Conservation (phyloP, 2,888 invertebrate species). For the Drosophila multiciliata region DNA sequence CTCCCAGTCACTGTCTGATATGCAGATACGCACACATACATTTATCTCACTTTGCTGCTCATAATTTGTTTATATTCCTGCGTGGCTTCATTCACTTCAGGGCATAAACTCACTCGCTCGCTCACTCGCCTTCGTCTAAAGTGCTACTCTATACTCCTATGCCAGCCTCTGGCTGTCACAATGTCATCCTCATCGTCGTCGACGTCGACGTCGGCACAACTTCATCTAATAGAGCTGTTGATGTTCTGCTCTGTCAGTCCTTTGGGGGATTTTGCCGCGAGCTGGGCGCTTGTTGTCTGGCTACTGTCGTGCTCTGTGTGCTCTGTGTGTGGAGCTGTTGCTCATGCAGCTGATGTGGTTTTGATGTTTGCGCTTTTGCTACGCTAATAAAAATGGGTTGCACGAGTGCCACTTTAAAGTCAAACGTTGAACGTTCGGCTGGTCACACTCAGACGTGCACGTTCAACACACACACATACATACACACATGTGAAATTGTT, state of each 20-base stretch:
- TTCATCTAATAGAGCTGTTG: slow-evolving; percentile 78
- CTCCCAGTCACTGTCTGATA: slow-evolving; percentile 8
- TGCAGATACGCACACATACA: slow-evolving; percentile 50
- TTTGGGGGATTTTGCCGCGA: slow-evolving; percentile 68
- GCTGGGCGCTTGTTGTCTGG: slow-evolving; percentile 37
- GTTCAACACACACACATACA: slow-evolving; percentile 27
- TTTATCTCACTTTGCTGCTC: slow-evolving; percentile 76
- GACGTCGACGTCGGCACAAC: slow-evolving; percentile 36
- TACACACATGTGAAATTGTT: slow-evolving; percentile 2
- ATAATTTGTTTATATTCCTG: slow-evolving; percentile 79
- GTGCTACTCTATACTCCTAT: slow-evolving; percentile 40
- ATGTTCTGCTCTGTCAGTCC: slow-evolving; percentile 74
- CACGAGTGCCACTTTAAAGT: slow-evolving; percentile 51
- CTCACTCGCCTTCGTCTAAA: slow-evolving; percentile 33
- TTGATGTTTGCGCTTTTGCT: slow-evolving; percentile 70
- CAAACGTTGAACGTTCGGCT: slow-evolving; percentile 40
- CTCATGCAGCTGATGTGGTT: slow-evolving; percentile 69
- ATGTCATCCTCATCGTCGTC: slow-evolving; percentile 19
- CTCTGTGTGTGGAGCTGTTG: slow-evolving; percentile 11
- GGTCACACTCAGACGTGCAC: slow-evolving; percentile 18
- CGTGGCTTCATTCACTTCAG: slow-evolving; percentile 23
- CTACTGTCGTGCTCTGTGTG: slow-evolving; percentile 17
- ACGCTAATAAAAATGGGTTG: slow-evolving; percentile 36
- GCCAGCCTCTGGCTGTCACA: slow-evolving; percentile 38
- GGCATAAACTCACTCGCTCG: slow-evolving; percentile 4